phyloP scores from a whole-genome alignment of 2,888 invertebrate genomes.

The Rhingia campestris region DNA sequence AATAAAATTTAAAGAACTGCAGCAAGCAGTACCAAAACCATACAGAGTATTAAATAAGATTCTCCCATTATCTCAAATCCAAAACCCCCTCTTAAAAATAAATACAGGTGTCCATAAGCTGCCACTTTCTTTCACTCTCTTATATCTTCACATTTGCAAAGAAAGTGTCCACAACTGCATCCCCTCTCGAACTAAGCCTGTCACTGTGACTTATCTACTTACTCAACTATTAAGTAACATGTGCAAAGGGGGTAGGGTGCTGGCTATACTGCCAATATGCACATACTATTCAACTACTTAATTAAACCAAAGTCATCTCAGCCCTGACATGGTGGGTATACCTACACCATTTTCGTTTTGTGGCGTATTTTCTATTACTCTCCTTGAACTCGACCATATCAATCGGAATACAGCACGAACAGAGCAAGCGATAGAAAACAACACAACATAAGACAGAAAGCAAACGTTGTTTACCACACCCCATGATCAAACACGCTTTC shows the following conservation, averaged over 20 bases:
- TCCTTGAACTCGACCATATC: conserved; percentile 63
- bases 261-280: background rate
- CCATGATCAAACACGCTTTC: conserved; percentile 40
- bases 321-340: conserved; percentile 23
- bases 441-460: conserved; percentile 30
- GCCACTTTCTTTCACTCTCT: background rate
- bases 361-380: conserved; percentile 9
- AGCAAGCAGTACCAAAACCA: no score
- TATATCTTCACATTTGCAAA: background rate
- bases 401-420: background rate
- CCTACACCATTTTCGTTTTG: conserved; percentile 5
- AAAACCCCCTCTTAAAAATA: no score
- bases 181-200: background rate
- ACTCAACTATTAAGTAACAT: conserved; percentile 2
- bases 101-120: background rate
- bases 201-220: conserved; percentile 4
- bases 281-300: conserved; percentile 10
- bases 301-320: conserved; percentile 32
- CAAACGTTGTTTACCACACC: conserved; percentile 53
- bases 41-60: no score
- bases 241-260: background rate
- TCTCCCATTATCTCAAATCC: no score
- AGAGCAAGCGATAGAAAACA: conserved; percentile 25
- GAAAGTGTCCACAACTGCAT: background rate
- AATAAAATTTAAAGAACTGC: no score